Percentiles rank a stretch among this genome's conserved stretches.
Evolutionary conservation across 2,888 invertebrate genomes (phyloP).

Genomic region (Scaeva pyrastri): DNA sequence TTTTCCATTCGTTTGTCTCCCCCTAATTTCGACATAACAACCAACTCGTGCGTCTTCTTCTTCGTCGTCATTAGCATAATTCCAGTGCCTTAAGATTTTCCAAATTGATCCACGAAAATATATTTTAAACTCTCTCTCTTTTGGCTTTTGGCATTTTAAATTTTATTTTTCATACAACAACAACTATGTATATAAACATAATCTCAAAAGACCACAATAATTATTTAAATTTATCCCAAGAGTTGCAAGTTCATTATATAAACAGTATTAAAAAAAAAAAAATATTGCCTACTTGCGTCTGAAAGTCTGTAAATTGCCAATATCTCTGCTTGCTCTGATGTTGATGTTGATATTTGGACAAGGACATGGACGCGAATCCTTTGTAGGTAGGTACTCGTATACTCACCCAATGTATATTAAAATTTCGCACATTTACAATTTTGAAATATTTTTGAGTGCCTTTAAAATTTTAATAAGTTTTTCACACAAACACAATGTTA

Average conservation of each 20-base stretch:
- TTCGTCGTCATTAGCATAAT: background rate
- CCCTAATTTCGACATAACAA: too few species aligned
- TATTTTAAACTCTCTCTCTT: slow-evolving; percentile 17
- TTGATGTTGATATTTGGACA: background rate
- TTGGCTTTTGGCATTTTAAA: slow-evolving; percentile 12
- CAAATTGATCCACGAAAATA: slow-evolving; percentile 12
- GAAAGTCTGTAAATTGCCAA: background rate
- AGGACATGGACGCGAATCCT: too few species aligned
- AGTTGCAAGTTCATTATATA: slow-evolving; percentile 6
- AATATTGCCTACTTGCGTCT: background rate
- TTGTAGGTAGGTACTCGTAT: too few species aligned
- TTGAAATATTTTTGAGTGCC: slow-evolving; percentile 24
- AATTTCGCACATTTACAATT: slow-evolving; percentile 3
- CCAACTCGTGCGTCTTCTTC: too few species aligned
- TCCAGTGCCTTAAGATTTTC: background rate
- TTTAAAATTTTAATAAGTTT: slow-evolving; percentile 64
- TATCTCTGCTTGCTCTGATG: background rate
- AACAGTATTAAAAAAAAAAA: too few species aligned
- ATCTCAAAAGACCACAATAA: slow-evolving; percentile 35
- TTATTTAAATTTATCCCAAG: slow-evolving; percentile 40
- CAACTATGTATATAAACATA: background rate
- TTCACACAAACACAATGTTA: background rate
- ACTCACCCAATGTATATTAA: too few species aligned
- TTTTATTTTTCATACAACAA: background rate
- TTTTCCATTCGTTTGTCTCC: too few species aligned